Evolutionary conservation across 2,888 invertebrate species (phyloP).

Genomic region (Malachius bipustulatus): DNA sequence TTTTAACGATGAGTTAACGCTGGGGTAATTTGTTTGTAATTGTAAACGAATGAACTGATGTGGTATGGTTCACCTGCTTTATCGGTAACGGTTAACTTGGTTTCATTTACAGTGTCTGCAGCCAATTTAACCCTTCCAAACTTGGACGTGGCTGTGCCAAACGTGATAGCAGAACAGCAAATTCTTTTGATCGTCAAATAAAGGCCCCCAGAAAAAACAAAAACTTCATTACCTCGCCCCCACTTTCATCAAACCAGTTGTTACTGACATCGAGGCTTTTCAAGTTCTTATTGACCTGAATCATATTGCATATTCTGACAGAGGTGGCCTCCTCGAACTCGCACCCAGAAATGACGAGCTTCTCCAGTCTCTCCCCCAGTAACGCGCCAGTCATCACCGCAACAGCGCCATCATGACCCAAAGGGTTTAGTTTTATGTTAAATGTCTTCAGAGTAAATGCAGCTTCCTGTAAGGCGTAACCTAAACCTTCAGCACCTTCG

Average conservation of each 20-base stretch:
- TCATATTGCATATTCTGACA: slow-evolving; percentile 42
- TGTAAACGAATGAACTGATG: too few relatives aligned
- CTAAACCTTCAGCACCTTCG: slow-evolving; percentile 30
- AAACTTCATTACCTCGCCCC: too few relatives aligned
- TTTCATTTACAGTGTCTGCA: too few relatives aligned
- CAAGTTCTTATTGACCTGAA: slow-evolving; percentile 43
- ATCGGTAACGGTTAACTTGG: too few relatives aligned
- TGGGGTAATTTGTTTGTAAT: too few relatives aligned
- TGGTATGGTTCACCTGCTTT: too few relatives aligned
- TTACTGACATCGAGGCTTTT: slow-evolving; percentile 45
- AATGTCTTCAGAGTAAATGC: slow-evolving; percentile 31
- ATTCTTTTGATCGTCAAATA: too few relatives aligned
- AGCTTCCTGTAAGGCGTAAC: slow-evolving; percentile 27
- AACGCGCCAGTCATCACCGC: slow-evolving; percentile 47
- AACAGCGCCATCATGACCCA: slow-evolving; percentile 46
- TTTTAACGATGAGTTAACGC: too few relatives aligned
- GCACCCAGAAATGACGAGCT: slow-evolving; percentile 45
- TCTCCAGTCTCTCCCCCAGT: slow-evolving; percentile 42
- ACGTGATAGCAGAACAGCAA: too few relatives aligned
- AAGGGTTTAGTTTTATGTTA: slow-evolving; percentile 50
- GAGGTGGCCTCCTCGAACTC: slow-evolving; percentile 43
- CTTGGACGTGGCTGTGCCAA: too few relatives aligned
- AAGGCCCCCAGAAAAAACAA: too few relatives aligned
- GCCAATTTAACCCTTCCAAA: too few relatives aligned
- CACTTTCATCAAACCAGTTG: slow-evolving; percentile 47